Percentiles rank a stretch among this genome's conserved stretches.
These are phyloP conservation scores for Dascyllus trimaculatus DNA, from an alignment of 2,113 vertebrate genomes.

Conservation along the genomic window DNA sequence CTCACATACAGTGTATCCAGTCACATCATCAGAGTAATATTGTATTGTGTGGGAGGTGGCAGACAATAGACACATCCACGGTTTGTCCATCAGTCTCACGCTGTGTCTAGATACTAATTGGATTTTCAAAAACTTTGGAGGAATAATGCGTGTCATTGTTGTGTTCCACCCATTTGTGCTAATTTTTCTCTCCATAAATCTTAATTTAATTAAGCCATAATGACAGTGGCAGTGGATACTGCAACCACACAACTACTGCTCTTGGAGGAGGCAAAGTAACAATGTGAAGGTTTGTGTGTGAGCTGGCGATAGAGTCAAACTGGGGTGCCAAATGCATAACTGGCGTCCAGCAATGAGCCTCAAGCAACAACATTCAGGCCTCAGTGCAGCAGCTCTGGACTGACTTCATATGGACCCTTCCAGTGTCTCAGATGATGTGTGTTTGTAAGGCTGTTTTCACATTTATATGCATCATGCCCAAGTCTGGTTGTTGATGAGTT, in stretches of 20 bases:
- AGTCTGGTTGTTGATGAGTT: constrained; percentile 4
- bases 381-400: constrained; percentile 36
- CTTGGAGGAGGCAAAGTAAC: not conserved
- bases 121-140: not conserved
- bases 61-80: not conserved
- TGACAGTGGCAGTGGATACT: not conserved
- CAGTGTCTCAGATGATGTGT: not conserved
- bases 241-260: not conserved
- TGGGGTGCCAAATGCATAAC: constrained; percentile 4
- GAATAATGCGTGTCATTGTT: not conserved
- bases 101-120: not conserved
- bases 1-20: too few species aligned
- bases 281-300: constrained; percentile 16
- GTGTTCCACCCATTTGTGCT: not conserved
- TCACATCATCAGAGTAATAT: too few species aligned
- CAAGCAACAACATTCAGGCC: constrained; percentile 1
- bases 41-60: not conserved
- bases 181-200: not conserved
- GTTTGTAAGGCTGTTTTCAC: constrained; percentile 1
- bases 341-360: constrained; percentile 3
- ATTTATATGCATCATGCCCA: not conserved
- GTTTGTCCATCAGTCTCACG: not conserved
- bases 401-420: constrained; percentile 39
- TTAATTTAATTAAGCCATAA: not conserved
- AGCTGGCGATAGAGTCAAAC: constrained; percentile 30